Evolutionary conservation across 2,797 vertebrate genomes (phyloP), one percentile per base, ranked within the genome.

Genomic region (Champsocephalus gunnari): DNA sequence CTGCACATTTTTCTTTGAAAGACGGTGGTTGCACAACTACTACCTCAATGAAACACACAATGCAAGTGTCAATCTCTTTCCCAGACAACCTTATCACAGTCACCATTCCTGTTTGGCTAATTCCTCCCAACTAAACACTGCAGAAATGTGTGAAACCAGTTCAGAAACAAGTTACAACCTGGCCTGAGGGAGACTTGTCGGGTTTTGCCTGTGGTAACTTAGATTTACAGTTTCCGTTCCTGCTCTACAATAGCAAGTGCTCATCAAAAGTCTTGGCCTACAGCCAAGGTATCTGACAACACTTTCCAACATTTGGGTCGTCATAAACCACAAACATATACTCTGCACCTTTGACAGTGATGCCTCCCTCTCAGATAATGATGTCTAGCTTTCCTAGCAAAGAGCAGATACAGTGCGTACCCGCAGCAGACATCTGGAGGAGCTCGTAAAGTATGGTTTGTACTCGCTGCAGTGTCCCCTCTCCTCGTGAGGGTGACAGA

Each of bases 81-180:
- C 3, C 10, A 1, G 12, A 58, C 8, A 28, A 19, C n/a, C 13
- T 49, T 48, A 17, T 13, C 17, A 12, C 13, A 12, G 17, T 12
- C 10, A 41, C 9, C 2, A 54, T 50, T 38, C 7, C 9, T 19
- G 1, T 13, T 28, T 7, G 12, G 0, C 3, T 17, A n/a, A 60
- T 53, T 12, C 14, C 24, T 12, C 14, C 1, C 10, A 11, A n/a
- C 21, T 34, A 65, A 59, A 12, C 77, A 62, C 44, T 59, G n/a
- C 21, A 14, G 16, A 41, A 17, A 13, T 63, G 45, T 62, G 47
- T 2, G 64, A 79, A 81, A 87, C 77, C 49, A 28, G 76, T 80
- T 89, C 54, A 70, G 13, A 59, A 78, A 84, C 62, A 56, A 55
- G 71, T 76, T 73, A 28, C 12, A 48, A 43, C 19, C 19, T 66